phyloP scores from a whole-genome alignment of 2,113 vertebrate genomes.

The Otolemur garnettii region DNA sequence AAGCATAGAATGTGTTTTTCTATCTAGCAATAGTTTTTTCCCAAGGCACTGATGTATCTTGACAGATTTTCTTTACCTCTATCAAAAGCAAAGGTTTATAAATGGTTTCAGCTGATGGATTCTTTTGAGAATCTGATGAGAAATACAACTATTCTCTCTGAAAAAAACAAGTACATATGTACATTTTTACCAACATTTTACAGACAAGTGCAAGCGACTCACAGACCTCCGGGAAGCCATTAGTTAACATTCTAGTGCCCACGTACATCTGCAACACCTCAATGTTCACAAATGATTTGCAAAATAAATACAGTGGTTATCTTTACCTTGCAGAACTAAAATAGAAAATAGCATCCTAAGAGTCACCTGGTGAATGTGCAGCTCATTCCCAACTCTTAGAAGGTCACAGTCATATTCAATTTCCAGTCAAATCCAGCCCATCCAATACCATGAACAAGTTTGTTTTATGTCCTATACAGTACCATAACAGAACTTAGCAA shows the following conservation, averaged over 20 bases:
- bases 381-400: not conserved
- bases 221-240: not conserved
- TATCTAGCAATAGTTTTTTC: constrained; percentile 4
- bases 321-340: not conserved
- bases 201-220: not conserved
- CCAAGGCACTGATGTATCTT: constrained; percentile 65
- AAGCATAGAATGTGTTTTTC: constrained; percentile 64
- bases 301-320: not conserved
- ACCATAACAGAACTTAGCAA: not conserved
- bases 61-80: constrained; percentile 31
- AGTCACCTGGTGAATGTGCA: not conserved
- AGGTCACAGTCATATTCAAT: not conserved
- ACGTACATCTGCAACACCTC: not conserved
- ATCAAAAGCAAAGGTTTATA: constrained; percentile 53
- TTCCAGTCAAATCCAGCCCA: not conserved
- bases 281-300: not conserved
- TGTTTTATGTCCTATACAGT: not conserved
- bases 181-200: not conserved
- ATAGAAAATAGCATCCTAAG: not conserved
- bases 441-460: not conserved
- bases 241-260: not conserved
- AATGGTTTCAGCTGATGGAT: not conserved
- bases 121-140: not conserved
- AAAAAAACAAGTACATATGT: not conserved
- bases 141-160: not conserved